Evolutionary conservation across 2,797 vertebrate species (phyloP).

Genomic region (Arvicola amphibius): DNA sequence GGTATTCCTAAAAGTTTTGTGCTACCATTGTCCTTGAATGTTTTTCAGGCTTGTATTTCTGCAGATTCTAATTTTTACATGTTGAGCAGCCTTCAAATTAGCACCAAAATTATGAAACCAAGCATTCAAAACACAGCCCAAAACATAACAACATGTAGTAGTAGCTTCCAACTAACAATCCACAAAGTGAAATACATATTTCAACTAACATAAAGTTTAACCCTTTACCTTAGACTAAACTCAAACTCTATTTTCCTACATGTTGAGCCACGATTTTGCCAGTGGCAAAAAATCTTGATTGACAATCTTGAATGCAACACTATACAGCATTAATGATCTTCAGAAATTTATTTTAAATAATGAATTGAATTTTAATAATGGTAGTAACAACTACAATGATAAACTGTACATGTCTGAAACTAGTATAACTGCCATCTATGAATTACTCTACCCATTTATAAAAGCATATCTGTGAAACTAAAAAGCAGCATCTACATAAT

Average conservation of each 20-base stretch:
- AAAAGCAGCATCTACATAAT: not conserved
- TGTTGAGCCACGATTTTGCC: not conserved
- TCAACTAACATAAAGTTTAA: not conserved
- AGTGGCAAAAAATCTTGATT: not conserved
- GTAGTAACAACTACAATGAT: not conserved
- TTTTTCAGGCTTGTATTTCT: not conserved
- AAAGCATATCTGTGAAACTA: not conserved
- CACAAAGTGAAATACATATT: not conserved
- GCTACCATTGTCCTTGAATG: not conserved
- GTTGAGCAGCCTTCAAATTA: not conserved
- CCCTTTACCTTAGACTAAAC: not conserved
- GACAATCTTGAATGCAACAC: not conserved
- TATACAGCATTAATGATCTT: not conserved
- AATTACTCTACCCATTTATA: not conserved
- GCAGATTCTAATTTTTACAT: not conserved
- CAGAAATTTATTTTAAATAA: not conserved
- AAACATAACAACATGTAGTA: not conserved
- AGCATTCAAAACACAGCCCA: not conserved
- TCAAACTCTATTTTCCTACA: accelerated
- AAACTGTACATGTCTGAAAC: too few relatives aligned
- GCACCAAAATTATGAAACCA: not conserved
- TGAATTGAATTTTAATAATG: not conserved
- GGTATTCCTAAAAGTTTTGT: not conserved
- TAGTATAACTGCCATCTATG: not conserved
- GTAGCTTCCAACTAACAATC: not conserved